Conservation (phyloP, 2,113 vertebrate species). For the Nothoprocta pentlandii region DNA sequence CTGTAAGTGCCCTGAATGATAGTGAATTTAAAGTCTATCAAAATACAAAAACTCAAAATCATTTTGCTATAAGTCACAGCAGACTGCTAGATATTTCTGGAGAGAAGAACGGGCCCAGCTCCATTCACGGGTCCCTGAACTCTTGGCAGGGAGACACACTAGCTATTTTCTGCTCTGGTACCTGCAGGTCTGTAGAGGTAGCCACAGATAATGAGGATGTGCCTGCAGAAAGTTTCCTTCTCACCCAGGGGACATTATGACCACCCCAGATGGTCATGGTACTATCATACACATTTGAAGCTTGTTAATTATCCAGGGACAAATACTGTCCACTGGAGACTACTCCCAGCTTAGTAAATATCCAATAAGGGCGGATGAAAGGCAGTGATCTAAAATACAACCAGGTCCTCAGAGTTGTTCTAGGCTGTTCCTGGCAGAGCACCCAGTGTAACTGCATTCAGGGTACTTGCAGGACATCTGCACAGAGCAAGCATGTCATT, state of each 20-base stretch:
- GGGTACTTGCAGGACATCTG: background rate
- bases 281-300: background rate
- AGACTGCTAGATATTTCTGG: background rate
- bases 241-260: background rate
- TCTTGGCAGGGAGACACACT: background rate
- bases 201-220: background rate
- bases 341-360: background rate
- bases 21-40: background rate
- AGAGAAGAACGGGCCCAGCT: background rate
- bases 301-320: background rate
- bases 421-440: background rate
- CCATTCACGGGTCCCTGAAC: background rate
- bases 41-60: background rate
- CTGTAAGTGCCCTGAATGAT: background rate
- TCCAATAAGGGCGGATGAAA: background rate
- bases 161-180: conserved; percentile 33
- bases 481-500: background rate
- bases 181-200: background rate
- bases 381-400: background rate
- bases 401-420: background rate
- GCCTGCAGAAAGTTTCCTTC: background rate
- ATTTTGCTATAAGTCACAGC: background rate
- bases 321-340: background rate
- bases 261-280: background rate
- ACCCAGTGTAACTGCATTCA: background rate